These are phyloP conservation scores for Acleris literana DNA, from an alignment of 2,888 invertebrate genomes.

Conservation along the genomic window DNA sequence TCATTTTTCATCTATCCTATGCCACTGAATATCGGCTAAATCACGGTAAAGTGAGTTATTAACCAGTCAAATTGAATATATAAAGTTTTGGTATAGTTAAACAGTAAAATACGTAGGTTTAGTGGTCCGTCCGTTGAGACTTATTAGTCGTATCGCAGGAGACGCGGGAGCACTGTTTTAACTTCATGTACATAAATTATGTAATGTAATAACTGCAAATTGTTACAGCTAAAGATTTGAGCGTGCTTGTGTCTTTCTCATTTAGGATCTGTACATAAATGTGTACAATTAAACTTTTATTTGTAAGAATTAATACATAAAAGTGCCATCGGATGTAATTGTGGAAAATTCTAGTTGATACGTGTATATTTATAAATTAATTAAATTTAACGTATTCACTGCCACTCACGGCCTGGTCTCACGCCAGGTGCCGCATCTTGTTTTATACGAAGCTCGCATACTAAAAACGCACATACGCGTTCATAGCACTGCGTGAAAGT, in stretches of 20 bases:
- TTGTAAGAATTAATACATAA: conserved; percentile 13
- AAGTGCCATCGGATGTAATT: conserved; percentile 34
- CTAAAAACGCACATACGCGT: too few species aligned
- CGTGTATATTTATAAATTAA: conserved; percentile 18
- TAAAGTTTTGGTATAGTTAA: conserved; percentile 37
- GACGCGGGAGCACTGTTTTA: not conserved
- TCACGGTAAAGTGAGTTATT: conserved; percentile 1
- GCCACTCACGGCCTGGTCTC: too few species aligned
- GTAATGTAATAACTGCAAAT: not conserved
- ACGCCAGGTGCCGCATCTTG: too few species aligned
- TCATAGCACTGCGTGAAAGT: too few species aligned
- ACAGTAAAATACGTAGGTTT: conserved; percentile 50
- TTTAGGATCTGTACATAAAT: conserved; percentile 9
- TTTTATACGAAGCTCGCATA: too few species aligned
- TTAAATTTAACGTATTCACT: not conserved
- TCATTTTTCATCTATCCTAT: not conserved
- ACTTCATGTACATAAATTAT: conserved; percentile 13
- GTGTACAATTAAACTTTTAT: not conserved
- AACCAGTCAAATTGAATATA: conserved; percentile 24
- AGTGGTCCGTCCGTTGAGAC: conserved; percentile 62
- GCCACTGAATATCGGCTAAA: conserved; percentile 28
- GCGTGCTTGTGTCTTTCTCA: conserved; percentile 9
- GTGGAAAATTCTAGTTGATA: conserved; percentile 30
- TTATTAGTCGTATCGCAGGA: conserved; percentile 23
- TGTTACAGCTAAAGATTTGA: not conserved